Evolutionary conservation across 2,888 invertebrate species (phyloP).

Genomic region (Rhabditoides inermis): DNA sequence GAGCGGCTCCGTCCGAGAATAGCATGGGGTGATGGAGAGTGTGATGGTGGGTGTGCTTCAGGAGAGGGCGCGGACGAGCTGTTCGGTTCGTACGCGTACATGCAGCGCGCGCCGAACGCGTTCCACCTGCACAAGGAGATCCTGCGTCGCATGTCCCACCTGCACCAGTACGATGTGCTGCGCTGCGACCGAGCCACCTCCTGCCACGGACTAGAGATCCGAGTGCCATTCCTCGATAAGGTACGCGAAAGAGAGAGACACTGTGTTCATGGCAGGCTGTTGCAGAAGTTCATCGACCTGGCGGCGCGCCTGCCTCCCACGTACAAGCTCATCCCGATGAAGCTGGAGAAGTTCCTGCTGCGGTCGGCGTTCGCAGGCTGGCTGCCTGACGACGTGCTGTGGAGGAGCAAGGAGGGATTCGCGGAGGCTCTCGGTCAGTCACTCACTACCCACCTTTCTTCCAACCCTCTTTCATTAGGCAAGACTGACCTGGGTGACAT

Average conservation of each 20-base stretch:
- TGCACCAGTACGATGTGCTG: slow-evolving; percentile 51
- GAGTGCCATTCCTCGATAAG: slow-evolving; percentile 51
- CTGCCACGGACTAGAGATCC: slow-evolving; percentile 50
- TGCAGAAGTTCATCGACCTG: slow-evolving; percentile 42
- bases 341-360: slow-evolving; percentile 45
- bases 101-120: slow-evolving; percentile 49
- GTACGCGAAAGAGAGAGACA: not conserved
- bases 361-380: slow-evolving; percentile 46
- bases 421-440: slow-evolving; percentile 43
- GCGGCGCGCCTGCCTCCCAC: slow-evolving; percentile 42
- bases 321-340: slow-evolving; percentile 43
- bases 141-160: slow-evolving; percentile 38
- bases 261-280: not conserved
- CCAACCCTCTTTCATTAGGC: slow-evolving; percentile 10
- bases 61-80: slow-evolving; percentile 51
- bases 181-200: slow-evolving; percentile 43
- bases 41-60: slow-evolving; percentile 4
- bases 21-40: no score
- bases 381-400: slow-evolving; percentile 47
- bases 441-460: not conserved
- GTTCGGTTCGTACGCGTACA: slow-evolving; percentile 51
- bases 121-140: slow-evolving; percentile 48
- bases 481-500: slow-evolving; percentile 48
- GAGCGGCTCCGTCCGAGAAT: no score
- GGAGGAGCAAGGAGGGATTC: slow-evolving; percentile 51